phyloP scores from a whole-genome alignment of 1,140 invertebrate species.

The Drosophila novamexicana region DNA sequence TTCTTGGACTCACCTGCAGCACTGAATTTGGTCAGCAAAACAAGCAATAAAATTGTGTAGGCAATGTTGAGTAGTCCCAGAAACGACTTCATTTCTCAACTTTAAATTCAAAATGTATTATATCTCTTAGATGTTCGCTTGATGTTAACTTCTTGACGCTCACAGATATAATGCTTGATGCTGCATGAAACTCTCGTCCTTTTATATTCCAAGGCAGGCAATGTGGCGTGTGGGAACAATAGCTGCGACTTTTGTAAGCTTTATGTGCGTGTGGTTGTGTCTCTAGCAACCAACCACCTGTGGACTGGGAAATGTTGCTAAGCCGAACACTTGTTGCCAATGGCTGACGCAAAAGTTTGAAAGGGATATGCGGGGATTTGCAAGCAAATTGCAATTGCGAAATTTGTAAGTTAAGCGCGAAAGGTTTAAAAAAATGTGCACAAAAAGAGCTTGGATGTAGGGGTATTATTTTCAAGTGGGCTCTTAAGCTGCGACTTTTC shows the following conservation, averaged over 20 bases:
- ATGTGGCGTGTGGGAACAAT: constrained; percentile 6
- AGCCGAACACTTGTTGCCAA: constrained; percentile 22
- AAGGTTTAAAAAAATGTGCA: background rate
- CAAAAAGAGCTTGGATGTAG: too few relatives aligned
- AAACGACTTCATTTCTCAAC: constrained; percentile 64
- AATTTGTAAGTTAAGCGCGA: background rate
- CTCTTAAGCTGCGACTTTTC: too few relatives aligned
- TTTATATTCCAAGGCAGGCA: constrained; percentile 62
- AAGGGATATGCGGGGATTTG: background rate
- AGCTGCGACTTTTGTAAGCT: background rate
- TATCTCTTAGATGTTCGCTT: constrained; percentile 1
- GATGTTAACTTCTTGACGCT: constrained; percentile 53
- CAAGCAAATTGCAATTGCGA: background rate
- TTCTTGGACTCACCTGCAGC: constrained; percentile 61
- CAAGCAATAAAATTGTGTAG: constrained; percentile 52
- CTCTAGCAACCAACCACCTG: constrained; percentile 32
- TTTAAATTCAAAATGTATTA: background rate
- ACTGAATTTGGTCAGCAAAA: constrained; percentile 57
- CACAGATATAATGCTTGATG: constrained; percentile 59
- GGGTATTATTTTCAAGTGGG: too few relatives aligned
- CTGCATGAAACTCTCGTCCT: constrained; percentile 52
- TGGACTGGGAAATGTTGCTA: constrained; percentile 34
- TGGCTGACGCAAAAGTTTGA: background rate
- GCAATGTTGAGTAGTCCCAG: constrained; percentile 45
- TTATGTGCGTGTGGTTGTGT: background rate